Evolutionary conservation across 2,888 invertebrate genomes (phyloP).

Genomic region (Agriopis aurantiaria): DNA sequence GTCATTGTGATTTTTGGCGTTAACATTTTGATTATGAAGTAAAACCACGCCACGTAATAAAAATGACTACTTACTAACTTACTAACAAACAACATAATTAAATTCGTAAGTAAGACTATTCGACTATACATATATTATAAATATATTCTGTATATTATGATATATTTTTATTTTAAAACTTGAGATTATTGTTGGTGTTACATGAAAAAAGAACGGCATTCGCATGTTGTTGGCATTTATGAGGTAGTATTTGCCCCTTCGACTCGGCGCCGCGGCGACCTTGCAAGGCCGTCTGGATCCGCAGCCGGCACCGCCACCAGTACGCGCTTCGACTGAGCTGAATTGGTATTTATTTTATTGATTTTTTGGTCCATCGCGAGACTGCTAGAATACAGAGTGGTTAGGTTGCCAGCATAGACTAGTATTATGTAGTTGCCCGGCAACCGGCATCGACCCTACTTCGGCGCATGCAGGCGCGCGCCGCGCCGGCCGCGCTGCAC

Average conservation of each 20-base stretch:
- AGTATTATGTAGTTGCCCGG: conserved; percentile 59
- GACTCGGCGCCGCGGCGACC: conserved; percentile 46
- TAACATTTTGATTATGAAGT: no score
- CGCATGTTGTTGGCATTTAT: conserved; percentile 2
- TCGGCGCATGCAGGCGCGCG: conserved; percentile 38
- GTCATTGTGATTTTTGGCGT: no score
- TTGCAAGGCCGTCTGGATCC: conserved; percentile 63
- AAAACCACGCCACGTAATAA: no score
- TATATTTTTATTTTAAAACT: background rate
- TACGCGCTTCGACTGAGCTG: conserved; percentile 22
- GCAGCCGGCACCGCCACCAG: conserved; percentile 34
- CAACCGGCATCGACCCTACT: conserved; percentile 65
- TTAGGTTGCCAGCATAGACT: conserved; percentile 57
- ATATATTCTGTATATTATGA: background rate
- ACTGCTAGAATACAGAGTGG: conserved; percentile 27
- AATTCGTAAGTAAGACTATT: background rate
- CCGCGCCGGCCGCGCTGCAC: conserved; percentile 38
- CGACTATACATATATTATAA: no score
- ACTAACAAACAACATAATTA: background rate
- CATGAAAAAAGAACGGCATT: background rate
- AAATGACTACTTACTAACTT: background rate
- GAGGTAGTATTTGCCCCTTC: conserved; percentile 21
- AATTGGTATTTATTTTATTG: conserved; percentile 7
- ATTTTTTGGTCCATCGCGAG: conserved; percentile 14
- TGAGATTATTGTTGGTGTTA: background rate